Evolutionary conservation across 2,113 vertebrate genomes (phyloP).

Genomic region (Salvelinus sp.): DNA sequence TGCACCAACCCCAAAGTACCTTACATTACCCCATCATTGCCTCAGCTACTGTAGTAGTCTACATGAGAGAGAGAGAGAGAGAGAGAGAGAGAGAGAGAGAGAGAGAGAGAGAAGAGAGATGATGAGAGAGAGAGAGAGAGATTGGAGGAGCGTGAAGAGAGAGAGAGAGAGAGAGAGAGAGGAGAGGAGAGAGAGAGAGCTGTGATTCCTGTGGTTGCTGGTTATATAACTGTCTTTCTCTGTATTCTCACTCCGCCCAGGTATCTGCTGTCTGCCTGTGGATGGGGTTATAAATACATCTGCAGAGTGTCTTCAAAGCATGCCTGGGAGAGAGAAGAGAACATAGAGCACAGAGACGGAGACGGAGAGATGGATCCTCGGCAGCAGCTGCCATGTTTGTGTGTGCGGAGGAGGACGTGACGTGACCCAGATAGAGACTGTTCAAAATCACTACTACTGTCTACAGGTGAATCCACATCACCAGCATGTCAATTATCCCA

Average conservation of each 20-base stretch:
- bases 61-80: too few relatives aligned
- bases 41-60: too few relatives aligned
- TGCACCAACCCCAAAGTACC: too few relatives aligned
- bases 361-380: background rate
- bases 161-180: fast-evolving
- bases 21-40: too few relatives aligned
- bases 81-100: fast-evolving
- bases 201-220: background rate
- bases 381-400: background rate
- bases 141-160: too few relatives aligned
- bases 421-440: constrained; percentile 36
- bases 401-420: constrained; percentile 16
- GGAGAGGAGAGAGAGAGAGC: too few relatives aligned
- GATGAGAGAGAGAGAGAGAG: too few relatives aligned
- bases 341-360: background rate
- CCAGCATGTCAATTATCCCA: background rate
- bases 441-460: background rate
- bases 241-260: constrained; percentile 8
- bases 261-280: constrained; percentile 1
- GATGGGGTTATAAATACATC: constrained; percentile 9
- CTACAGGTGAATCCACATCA: background rate
- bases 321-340: constrained; percentile 2
- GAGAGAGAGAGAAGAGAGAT: too few relatives aligned
- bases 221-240: constrained; percentile 11
- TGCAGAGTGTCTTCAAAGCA: constrained; percentile 8